Evolutionary conservation across 2,113 vertebrate species (phyloP), one percentile per base, ranked within the genome.

Genomic region (Eleginops maclovinus): DNA sequence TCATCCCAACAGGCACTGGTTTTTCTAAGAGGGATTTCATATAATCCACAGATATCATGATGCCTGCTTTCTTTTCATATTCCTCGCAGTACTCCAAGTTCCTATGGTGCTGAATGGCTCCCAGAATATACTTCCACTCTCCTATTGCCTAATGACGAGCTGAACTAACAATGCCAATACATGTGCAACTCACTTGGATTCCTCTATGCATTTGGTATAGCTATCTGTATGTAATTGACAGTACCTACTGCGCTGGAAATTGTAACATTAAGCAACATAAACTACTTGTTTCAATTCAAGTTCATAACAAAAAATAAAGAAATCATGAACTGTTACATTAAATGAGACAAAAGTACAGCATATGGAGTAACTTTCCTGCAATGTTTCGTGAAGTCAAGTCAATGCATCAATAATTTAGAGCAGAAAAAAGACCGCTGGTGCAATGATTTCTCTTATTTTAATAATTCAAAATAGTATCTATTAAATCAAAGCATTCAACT

Each of bases 11-110:
- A 87, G 61, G 31, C 65, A 24, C 44, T 65, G 71, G 75, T 73
- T 81, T n/a, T 79, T 69, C 81, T 60, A 73, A 83, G 53, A 79
- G 50, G 79, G 85, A 89, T 89, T 86, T 89, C 66, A 58, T 55
- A 55, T 80, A 84, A 89, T 86, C 81, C 85, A 68, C 62, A 67
- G 53, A 79, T 76, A 85, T 82, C 69, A 64, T 53, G 70, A 71
- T 62, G 54, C 68, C 61, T 36, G 43, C 72, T 66, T 65, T 84
- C 74, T 28, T 61, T 40, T 21, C 44, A 49, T 84, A 76, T 77
- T 76, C 41, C 56, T 46, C 63, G 67, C 47, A 66, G 64, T 81
- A 44, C 46, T 62, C 22, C 9, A n/a, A 70, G 50, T 53, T 69
- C 63, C 55, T 50, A n/a, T 26, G 28, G 24, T 67, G 51, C 72